Base-by-base conservation (phyloP, 2,113 vertebrate species). In the Amia ocellicauda region DNA sequence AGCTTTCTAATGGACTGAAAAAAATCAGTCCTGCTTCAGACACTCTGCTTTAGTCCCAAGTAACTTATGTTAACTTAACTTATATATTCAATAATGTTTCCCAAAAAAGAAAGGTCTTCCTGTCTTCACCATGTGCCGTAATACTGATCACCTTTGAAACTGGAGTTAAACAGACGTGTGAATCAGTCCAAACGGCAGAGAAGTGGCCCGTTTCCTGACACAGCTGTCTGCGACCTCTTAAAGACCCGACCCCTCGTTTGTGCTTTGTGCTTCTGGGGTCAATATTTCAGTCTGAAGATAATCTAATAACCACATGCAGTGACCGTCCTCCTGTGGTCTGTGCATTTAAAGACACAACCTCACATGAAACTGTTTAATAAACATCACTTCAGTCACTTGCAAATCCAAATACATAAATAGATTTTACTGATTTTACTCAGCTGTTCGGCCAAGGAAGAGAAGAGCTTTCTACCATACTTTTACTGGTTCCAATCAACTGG, bases 271-370 rank as follows among this genome's bases (percentile, higher is more conserved):
- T 1, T 10, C 5, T 36, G 26, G 26, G 24, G 62, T 63, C 62
- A 8, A 7, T 36, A 9, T 8, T 17, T 64, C 62, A 59, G 69
- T 78, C 67, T 74, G 60, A 22, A 24, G 36, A 70, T 60, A 69
- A 61, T 60, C 69, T 70, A 72, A 52, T 76, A 63, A 68, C 55
- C 66, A 58, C 64, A n/a, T 63, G 67, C n/a, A 69, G 17, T 17
- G 7, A 54, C 59, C 54, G 2, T 13, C 50, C 36, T 20, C 3
- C 45, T 42, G 31, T 52, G 50, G 13, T 55, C 58, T 55, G 29
- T 20, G 49, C n/a, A 60, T 7, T 51, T 36, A 19, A 54, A 63
- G 59, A 60, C 55, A 70, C 27, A 64, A 26, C 2, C 53, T 16
- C 17, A 56, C 26, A 29, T 9, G 24, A 56, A 56, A 31, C 53